Conservation (phyloP, 1,140 invertebrate genomes). For the Agrilus planipennis region DNA sequence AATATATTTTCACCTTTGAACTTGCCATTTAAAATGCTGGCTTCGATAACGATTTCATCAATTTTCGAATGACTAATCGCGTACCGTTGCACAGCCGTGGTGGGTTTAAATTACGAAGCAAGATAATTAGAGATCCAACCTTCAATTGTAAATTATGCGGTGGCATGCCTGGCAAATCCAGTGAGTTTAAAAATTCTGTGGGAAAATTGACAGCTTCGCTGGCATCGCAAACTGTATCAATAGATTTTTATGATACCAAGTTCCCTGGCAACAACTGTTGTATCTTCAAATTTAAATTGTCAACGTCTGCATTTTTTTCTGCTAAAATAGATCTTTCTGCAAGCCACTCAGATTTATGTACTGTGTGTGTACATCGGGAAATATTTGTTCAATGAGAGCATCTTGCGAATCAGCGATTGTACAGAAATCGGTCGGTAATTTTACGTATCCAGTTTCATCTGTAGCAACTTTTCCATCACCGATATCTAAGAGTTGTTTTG, state of each 20-base stretch:
- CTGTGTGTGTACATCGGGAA: slow-evolving; percentile 19
- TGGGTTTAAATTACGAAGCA: slow-evolving; percentile 34
- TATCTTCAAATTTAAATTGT: slow-evolving; percentile 26
- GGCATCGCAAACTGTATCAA: slow-evolving; percentile 28
- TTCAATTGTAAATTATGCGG: slow-evolving; percentile 25
- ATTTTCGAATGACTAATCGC: slow-evolving; percentile 31
- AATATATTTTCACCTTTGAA: slow-evolving; percentile 9
- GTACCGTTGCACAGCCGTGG: slow-evolving; percentile 37
- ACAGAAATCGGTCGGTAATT: slow-evolving; percentile 13
- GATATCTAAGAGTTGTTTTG: slow-evolving; percentile 21
- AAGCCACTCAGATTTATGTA: slow-evolving; percentile 21
- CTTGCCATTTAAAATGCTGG: slow-evolving; percentile 10
- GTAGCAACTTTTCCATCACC: slow-evolving; percentile 14
- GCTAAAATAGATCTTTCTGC: slow-evolving; percentile 29
- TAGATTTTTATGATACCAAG: slow-evolving; percentile 27
- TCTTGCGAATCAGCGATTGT: slow-evolving; percentile 14
- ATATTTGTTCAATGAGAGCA: slow-evolving; percentile 21
- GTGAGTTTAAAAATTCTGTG: too few species aligned
- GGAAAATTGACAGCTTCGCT: slow-evolving; percentile 32
- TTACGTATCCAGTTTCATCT: slow-evolving; percentile 13
- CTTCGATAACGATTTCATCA: slow-evolving; percentile 25
- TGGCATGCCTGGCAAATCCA: slow-evolving; percentile 18
- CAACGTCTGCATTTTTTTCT: slow-evolving; percentile 31
- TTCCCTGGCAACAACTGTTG: slow-evolving; percentile 22
- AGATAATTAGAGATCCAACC: slow-evolving; percentile 32